Evolutionary conservation across 2,113 vertebrate genomes (phyloP).

Genomic region (Polyodon spathula): DNA sequence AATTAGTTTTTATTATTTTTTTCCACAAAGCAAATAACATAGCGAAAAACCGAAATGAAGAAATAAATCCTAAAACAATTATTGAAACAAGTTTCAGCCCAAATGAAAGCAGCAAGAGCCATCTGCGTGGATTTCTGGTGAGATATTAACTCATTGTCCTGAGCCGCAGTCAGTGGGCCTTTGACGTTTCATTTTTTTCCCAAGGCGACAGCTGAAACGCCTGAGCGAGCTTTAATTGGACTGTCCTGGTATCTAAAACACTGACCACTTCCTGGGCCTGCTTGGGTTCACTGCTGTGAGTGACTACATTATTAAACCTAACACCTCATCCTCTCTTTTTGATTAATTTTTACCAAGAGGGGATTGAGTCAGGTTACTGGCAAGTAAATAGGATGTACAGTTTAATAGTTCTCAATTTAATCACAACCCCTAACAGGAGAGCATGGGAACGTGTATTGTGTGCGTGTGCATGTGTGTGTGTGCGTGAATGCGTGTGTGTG

Average conservation of each 20-base stretch:
- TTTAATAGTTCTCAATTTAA: conserved; percentile 28
- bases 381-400: conserved; percentile 14
- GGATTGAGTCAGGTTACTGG: conserved; percentile 11
- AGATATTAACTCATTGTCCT: conserved; percentile 30
- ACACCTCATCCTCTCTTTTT: conserved; percentile 42
- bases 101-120: too few species aligned
- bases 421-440: conserved; percentile 20
- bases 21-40: too few species aligned
- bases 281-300: conserved; percentile 45
- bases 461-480: not conserved
- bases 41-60: too few species aligned
- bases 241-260: conserved; percentile 42
- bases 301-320: conserved; percentile 43
- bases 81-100: too few species aligned
- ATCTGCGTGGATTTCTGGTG: not conserved
- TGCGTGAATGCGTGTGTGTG: not conserved
- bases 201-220: conserved; percentile 36
- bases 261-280: conserved; percentile 32
- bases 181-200: conserved; percentile 42
- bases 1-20: too few species aligned
- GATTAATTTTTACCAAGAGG: conserved; percentile 42
- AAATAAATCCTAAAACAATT: too few species aligned
- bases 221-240: conserved; percentile 53
- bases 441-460: conserved; percentile 16
- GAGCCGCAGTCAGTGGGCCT: conserved; percentile 32